Evolutionary conservation across 2,888 invertebrate species (phyloP), one percentile per base, ranked within the genome.

Genomic region (Rhodophaea formosa): DNA sequence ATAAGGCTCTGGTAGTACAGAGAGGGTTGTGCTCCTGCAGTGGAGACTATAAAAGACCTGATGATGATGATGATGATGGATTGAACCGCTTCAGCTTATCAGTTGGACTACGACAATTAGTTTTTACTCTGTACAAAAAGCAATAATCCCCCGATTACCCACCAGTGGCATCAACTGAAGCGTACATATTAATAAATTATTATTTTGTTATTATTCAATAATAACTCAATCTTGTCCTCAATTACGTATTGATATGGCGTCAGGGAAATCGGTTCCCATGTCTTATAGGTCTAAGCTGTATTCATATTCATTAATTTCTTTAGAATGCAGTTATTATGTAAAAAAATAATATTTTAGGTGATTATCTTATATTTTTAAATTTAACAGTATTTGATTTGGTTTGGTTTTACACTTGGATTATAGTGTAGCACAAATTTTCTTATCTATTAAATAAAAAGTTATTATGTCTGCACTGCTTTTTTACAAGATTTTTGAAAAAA

Each of bases 181-280:
- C 65, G 60, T 70, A 65, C 66, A 64, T 59, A 77, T 79, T 79
- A 74, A 77, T 78, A 23, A 75, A 75, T 74, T 70, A 77, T 78
- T 67, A 77, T 72, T 75, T 69, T 53, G 64, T 62, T 71, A 70
- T 77, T 72, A 77, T 60, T 60, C 60, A 60, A 67, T 61, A 67
- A 63, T 62, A 65, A 58, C 35, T 42, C 49, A 60, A 60, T 63
- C 64, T 55, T 71, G 80, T 63, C 82, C 84, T 68, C 70, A 75
- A 83, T 83, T 70, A 71, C 59, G 52, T 70, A 71, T 75, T 74
- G 65, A 82, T 82, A 14, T 64, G 65, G 60, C 56, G 62, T 62
- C 62, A 62, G 65, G 57, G 54, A 59, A 61, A 65, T 61, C 59
- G 61, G 58, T 62, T 65, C 64, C 62, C 64, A 64, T 62, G 59